Conservation (phyloP, 92 coral and sea anemone species). For the Parazoanthus atlanticus region DNA sequence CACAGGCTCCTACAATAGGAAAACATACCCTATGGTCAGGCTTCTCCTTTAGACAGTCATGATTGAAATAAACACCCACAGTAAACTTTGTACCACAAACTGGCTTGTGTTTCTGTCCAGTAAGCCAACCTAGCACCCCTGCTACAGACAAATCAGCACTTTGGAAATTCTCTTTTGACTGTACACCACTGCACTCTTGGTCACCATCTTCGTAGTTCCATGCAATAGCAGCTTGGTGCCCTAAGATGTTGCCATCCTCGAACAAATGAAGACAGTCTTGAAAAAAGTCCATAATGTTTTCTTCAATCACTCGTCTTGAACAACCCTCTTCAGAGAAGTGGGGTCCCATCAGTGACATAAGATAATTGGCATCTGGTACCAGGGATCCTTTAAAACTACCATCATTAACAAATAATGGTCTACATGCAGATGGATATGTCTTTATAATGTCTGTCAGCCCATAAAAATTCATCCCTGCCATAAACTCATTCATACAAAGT, state of each 20-base stretch:
- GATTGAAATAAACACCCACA: conserved; percentile 39
- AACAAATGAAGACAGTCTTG: conserved; percentile 52
- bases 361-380: conserved; percentile 54
- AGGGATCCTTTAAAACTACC: conserved; percentile 43
- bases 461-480: conserved; percentile 37
- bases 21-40: conserved; percentile 47
- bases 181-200: conserved; percentile 25
- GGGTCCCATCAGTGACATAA: conserved; percentile 44
- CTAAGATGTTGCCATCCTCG: conserved; percentile 50
- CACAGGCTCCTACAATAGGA: conserved; percentile 45
- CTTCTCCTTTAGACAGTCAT: conserved; percentile 41
- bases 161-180: conserved; percentile 41
- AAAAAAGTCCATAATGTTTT: conserved; percentile 49
- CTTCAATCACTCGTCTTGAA: conserved; percentile 49
- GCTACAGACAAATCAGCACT: conserved; percentile 43
- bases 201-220: conserved; percentile 43
- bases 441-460: conserved; percentile 36
- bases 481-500: conserved; percentile 33
- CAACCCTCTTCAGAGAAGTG: conserved; percentile 48
- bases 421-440: conserved; percentile 46
- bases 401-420: conserved; percentile 51
- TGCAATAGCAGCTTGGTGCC: conserved; percentile 50
- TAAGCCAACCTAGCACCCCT: conserved; percentile 46
- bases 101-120: conserved; percentile 47
- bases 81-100: conserved; percentile 26